phyloP scores from a whole-genome alignment of 2,113 vertebrate genomes.

The Opisthocomus hoazin region DNA sequence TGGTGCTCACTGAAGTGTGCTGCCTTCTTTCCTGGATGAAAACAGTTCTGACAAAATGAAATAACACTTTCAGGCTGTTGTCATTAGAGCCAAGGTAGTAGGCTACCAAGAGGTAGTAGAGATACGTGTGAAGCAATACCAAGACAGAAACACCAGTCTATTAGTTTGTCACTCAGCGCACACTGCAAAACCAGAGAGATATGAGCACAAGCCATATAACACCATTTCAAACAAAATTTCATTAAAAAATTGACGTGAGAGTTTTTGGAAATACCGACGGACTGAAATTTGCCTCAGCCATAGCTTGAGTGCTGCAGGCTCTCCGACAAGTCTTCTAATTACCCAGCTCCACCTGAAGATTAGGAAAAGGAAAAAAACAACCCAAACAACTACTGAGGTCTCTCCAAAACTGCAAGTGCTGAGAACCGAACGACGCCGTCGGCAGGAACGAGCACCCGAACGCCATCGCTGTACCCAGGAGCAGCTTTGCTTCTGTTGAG shows the following conservation, averaged over 20 bases:
- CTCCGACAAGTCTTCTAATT: accelerated
- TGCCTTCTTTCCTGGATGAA: background rate
- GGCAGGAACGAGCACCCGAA: background rate
- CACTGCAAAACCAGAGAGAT: background rate
- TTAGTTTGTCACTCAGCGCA: background rate
- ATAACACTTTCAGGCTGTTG: background rate
- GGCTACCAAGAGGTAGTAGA: background rate
- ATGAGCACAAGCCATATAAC: background rate
- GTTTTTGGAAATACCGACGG: background rate
- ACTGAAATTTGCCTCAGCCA: background rate
- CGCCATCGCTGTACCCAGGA: background rate
- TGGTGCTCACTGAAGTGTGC: background rate
- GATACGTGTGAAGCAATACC: background rate
- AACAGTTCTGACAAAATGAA: background rate
- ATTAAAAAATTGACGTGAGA: background rate
- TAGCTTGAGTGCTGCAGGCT: too few relatives aligned
- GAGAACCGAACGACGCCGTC: accelerated
- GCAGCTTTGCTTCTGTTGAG: too few relatives aligned
- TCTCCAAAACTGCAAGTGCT: background rate
- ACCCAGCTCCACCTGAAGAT: background rate
- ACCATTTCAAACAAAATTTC: background rate
- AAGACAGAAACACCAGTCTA: background rate
- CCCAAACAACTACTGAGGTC: background rate
- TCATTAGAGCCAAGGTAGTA: background rate
- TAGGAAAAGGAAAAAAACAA: background rate